Evolutionary conservation across 1,140 invertebrate species (phyloP), one percentile per base, ranked within the genome.

Genomic region (Leptinotarsa texana): DNA sequence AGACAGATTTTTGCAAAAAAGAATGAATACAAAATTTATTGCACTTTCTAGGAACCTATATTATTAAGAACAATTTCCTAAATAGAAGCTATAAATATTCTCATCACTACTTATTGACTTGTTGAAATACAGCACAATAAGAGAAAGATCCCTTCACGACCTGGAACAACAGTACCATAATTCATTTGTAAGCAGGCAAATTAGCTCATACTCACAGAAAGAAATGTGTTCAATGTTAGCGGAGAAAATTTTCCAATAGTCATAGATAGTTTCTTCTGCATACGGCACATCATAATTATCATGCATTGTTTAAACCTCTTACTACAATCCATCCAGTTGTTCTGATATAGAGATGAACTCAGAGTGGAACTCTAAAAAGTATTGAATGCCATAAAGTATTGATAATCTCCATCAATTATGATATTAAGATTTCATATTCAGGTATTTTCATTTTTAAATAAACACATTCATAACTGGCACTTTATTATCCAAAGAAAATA

Each of bases 191-290:
- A 27, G 21, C n/a, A 4, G 21, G 15, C 5, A 48, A 68, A 68
- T 68, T 70, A 57, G 13, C 17, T 47, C 4, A 22, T 24, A 74
- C 70, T 75, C 78, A 83, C 82, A 13, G 76, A 76, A 49, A 83
- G 69, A 48, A 83, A 79, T 49, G 81, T 82, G n/a, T 73, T 74
- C 27, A 83, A 77, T 18, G 80, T 78, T 48, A 83, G 74, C 13
- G 81, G 81, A n/a, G 79, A 78, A 63, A 83, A 79, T 75, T 82
- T 82, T 42, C 80, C 82, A 71, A 83, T 83, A 2, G 82, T 79
- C 18, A 83, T 69, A 74, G 75, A 82, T 11, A 83, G 73, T 18
- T 80, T 80, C 61, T 68, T 73, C 62, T 77, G 63, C 79, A 82
- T 79, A 24, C 82, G 69, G 11, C 48, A 73, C 80, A 82, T 81